Evolutionary conservation across 2,888 invertebrate genomes (phyloP), one percentile per base, ranked within the genome.

Genomic region (Tachina fera): DNA sequence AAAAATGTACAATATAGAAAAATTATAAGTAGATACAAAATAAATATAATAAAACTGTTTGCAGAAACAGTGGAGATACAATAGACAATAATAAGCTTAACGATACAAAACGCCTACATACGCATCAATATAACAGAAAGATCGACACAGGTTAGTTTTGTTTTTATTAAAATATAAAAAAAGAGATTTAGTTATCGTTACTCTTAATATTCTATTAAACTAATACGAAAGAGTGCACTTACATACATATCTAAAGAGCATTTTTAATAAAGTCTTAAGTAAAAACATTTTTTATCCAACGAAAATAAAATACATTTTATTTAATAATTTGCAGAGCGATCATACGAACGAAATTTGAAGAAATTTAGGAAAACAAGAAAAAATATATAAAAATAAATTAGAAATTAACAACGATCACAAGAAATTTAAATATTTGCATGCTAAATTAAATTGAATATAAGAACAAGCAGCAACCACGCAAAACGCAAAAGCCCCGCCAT

Each of bases 301-400:
- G 78, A 82, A 78, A 68, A 63, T 14, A 41, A 65, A 75, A 78
- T 22, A 61, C 53, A 76, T 65, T 82, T 78, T 74, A 74, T 74
- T 83, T 75, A 63, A 43, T 65, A 65, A 76, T 75, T 79, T 86
- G 60, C 75, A 78, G 65, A 79, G 86, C 86, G 86, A 86, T 86
- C 83, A 65, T 76, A 83, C 86, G 83, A 86, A 86, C 86, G 86
- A 86, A 85, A 61, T 67, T 67, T 76, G 67, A 53, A 67, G 63
- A 61, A 49, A 58, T 47, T 78, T 78, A 67, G 51, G 22, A 83
- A 72, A 74, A 77, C 41, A 65, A 60, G 63, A 56, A 22, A 56
- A 47, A 60, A 49, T 31, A 16, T 31, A 60, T 61, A 22, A 65
- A 83, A 16, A 43, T 74, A 19, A 75, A 68, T 31, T 31, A n/a